phyloP scores from a whole-genome alignment of 1,140 invertebrate species.

The Pseudomyrmex pallidus region DNA sequence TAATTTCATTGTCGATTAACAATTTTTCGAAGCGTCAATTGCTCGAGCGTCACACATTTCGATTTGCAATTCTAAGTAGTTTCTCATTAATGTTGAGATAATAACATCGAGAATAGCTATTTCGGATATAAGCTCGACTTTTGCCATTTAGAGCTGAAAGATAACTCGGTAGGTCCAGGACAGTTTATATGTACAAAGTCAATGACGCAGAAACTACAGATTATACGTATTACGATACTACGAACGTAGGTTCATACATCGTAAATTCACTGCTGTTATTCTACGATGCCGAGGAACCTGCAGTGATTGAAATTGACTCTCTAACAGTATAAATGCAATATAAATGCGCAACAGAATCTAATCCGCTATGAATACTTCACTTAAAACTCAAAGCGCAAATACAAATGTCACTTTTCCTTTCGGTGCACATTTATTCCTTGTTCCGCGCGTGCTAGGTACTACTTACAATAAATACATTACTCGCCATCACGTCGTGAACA shows the following conservation, averaged over 20 bases:
- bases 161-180: conserved; percentile 45
- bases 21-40: neutral
- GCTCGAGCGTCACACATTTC: neutral
- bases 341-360: conserved; percentile 8
- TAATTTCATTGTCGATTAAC: conserved; percentile 14
- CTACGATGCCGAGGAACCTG: conserved; percentile 5
- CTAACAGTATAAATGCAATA: neutral
- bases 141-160: neutral
- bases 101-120: neutral
- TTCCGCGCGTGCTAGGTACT: neutral
- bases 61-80: conserved; percentile 8
- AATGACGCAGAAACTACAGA: conserved; percentile 47
- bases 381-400: conserved; percentile 11
- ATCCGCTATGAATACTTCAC: neutral
- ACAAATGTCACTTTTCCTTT: conserved; percentile 32
- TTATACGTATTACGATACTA: conserved; percentile 28
- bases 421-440: conserved; percentile 50
- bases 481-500: conserved; percentile 18
- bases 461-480: conserved; percentile 53
- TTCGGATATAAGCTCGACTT: conserved; percentile 2
- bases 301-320: conserved; percentile 17
- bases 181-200: conserved; percentile 16
- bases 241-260: conserved; percentile 11
- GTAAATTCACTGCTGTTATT: neutral
- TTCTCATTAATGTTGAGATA: neutral